These are phyloP conservation scores for Cyphomyrus discorhynchus DNA, from an alignment of 2,113 vertebrate species.

Conservation along the genomic window DNA sequence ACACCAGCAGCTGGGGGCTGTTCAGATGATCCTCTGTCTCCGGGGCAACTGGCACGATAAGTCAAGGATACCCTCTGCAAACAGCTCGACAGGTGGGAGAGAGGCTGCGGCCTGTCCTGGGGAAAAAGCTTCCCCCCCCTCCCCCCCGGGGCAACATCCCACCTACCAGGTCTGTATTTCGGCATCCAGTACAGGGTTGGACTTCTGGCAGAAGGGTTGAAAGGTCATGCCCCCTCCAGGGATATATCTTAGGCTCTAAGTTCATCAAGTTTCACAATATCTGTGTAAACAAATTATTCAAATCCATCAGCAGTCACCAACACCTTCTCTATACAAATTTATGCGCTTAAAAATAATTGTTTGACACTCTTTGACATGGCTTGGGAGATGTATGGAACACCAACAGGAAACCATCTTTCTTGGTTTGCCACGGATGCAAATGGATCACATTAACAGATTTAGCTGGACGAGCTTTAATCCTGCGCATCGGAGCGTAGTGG, in stretches of 20 bases:
- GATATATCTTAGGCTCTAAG: not conserved
- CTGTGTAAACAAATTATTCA: not conserved
- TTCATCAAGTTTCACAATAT: not conserved
- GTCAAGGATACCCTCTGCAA: not conserved
- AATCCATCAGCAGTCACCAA: not conserved
- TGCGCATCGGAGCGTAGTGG: not conserved
- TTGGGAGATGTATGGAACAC: not conserved
- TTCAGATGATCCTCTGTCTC: not conserved
- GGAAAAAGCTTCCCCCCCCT: not conserved
- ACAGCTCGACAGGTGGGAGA: not conserved
- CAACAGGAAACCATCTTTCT: not conserved
- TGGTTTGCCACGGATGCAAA: not conserved
- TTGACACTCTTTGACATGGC: not conserved
- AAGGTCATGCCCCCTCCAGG: not conserved
- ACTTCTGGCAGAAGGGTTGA: not conserved
- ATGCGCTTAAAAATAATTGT: not conserved
- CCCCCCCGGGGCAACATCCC: not conserved
- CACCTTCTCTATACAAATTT: not conserved
- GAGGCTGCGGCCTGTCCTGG: not conserved
- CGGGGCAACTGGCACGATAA: not conserved
- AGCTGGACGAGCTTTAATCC: not conserved
- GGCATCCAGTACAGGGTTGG: not conserved
- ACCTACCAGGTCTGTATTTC: not conserved
- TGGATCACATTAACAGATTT: not conserved
- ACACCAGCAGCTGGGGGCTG: not conserved